A percentile compares a stretch with the other conserved stretches of the same genome.
These are phyloP conservation scores for Idris sp. DNA, from an alignment of 1,140 invertebrate genomes.

Conservation along the genomic window DNA sequence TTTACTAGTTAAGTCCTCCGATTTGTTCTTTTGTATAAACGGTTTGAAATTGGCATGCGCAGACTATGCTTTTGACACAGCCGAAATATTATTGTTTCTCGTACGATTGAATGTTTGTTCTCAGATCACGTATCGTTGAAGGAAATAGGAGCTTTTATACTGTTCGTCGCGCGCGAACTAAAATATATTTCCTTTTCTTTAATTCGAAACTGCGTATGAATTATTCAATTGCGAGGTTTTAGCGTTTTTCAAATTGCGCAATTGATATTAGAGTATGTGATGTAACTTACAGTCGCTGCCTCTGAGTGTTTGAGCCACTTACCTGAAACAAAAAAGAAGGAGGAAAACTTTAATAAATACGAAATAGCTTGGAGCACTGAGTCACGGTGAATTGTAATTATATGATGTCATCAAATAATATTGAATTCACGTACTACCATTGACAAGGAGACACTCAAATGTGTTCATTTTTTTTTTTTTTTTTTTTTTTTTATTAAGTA, in stretches of 20 bases:
- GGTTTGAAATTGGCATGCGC: slow-evolving; percentile 26
- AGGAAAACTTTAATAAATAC: slow-evolving; percentile 41
- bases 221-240: slow-evolving; percentile 42
- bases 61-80: slow-evolving; percentile 11
- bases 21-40: slow-evolving; percentile 46
- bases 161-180: slow-evolving; percentile 23
- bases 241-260: slow-evolving; percentile 16
- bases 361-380: slow-evolving; percentile 37
- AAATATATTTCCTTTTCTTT: slow-evolving; percentile 29
- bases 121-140: slow-evolving; percentile 50
- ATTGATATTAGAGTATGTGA: slow-evolving; percentile 13
- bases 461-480: neutral
- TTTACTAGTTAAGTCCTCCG: slow-evolving; percentile 24
- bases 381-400: slow-evolving; percentile 48
- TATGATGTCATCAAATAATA: slow-evolving; percentile 48
- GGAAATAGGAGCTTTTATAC: slow-evolving; percentile 57
- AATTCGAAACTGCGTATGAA: slow-evolving; percentile 44
- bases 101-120: slow-evolving; percentile 49
- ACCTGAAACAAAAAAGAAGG: slow-evolving; percentile 41
- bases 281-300: slow-evolving; percentile 25
- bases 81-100: slow-evolving; percentile 56
- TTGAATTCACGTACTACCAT: slow-evolving; percentile 18
- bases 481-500: slow-evolving; percentile 1
- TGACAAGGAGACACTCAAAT: slow-evolving; percentile 22
- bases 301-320: slow-evolving; percentile 20